These are phyloP conservation scores for Oncopodura yosiiana DNA, from an alignment of 1,140 invertebrate genomes.

Conservation along the genomic window DNA sequence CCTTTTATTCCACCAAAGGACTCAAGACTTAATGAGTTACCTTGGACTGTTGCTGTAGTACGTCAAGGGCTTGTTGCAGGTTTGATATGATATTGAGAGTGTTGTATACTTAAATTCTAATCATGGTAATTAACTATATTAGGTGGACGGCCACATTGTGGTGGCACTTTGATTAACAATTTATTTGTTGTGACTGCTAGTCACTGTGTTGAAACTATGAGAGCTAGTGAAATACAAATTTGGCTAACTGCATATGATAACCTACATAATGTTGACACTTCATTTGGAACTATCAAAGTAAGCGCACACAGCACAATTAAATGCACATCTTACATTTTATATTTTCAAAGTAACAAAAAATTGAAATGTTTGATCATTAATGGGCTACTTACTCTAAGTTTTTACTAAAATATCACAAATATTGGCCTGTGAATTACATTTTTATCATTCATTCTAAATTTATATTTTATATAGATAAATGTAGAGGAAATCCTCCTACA, in stretches of 20 bases:
- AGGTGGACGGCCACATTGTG: constrained; percentile 32
- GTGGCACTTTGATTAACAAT: constrained; percentile 23
- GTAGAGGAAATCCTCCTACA: constrained; percentile 30
- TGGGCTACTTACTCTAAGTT: neutral
- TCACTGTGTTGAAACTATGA: constrained; percentile 24
- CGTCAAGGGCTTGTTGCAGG: no score
- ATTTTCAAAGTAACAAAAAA: no score
- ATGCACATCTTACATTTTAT: no score
- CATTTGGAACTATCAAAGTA: constrained; percentile 18
- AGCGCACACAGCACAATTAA: no score
- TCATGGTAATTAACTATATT: no score
- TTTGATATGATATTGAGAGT: no score
- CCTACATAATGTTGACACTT: constrained; percentile 3
- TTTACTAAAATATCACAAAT: neutral
- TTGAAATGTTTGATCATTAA: neutral
- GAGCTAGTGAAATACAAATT: constrained; percentile 24
- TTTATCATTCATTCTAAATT: neutral
- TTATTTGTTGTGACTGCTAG: constrained; percentile 19
- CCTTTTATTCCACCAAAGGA: constrained; percentile 22
- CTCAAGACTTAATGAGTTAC: constrained; percentile 27
- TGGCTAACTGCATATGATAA: constrained; percentile 31
- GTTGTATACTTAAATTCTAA: no score
- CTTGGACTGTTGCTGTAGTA: constrained; percentile 27
- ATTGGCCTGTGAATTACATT: no score
- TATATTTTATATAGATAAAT: neutral